phyloP scores from a whole-genome alignment of 2,797 vertebrate genomes.

The Sternotherus odoratus region DNA sequence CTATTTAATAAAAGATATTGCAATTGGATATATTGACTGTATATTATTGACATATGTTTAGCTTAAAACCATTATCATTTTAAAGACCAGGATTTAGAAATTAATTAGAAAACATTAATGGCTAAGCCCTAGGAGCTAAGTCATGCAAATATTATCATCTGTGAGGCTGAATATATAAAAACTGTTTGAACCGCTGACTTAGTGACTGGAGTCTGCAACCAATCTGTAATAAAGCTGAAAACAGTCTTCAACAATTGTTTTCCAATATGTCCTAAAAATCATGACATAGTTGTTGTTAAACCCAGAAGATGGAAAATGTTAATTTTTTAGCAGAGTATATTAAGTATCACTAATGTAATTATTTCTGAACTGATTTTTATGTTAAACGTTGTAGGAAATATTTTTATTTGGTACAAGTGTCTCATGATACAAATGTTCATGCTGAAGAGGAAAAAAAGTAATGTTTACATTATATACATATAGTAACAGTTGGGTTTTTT shows the following conservation, averaged over 20 bases:
- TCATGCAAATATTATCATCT: slow-evolving; percentile 72
- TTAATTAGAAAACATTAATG: slow-evolving; percentile 79
- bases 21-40: slow-evolving; percentile 55
- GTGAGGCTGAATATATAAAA: slow-evolving; percentile 54
- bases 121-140: slow-evolving; percentile 72
- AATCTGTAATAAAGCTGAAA: slow-evolving; percentile 58
- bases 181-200: slow-evolving; percentile 70
- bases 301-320: slow-evolving; percentile 21
- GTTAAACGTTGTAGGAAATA: slow-evolving; percentile 76
- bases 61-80: slow-evolving; percentile 72
- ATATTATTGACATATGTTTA: slow-evolving; percentile 73
- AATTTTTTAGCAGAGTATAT: slow-evolving; percentile 65
- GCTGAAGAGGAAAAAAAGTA: slow-evolving; percentile 29
- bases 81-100: slow-evolving; percentile 75
- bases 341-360: slow-evolving; percentile 79
- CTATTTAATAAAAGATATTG: slow-evolving; percentile 29
- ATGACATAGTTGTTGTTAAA: slow-evolving; percentile 50
- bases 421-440: slow-evolving; percentile 69
- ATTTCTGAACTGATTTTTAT: slow-evolving; percentile 75
- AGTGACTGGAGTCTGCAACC: slow-evolving; percentile 62
- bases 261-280: slow-evolving; percentile 53
- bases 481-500: slow-evolving; percentile 61
- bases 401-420: slow-evolving; percentile 75
- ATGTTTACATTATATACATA: slow-evolving; percentile 50
- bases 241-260: slow-evolving; percentile 25